phyloP scores from a whole-genome alignment of 2,888 invertebrate species.

The Ernsta delagoae region DNA sequence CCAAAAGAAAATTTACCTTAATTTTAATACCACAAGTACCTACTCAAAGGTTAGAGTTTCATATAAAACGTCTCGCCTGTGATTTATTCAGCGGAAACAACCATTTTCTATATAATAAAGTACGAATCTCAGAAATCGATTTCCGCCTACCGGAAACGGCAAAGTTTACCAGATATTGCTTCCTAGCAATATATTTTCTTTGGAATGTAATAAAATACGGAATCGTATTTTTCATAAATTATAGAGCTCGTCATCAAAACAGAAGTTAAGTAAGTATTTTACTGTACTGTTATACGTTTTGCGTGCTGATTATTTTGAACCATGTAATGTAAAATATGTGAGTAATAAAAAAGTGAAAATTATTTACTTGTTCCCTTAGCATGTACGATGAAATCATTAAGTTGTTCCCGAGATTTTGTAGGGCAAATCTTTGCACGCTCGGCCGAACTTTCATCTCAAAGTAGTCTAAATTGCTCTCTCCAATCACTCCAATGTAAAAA shows the following conservation, averaged over 20 bases:
- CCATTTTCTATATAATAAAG: constrained; percentile 47
- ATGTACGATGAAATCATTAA: neutral
- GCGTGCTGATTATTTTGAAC: too few relatives aligned
- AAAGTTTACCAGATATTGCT: constrained; percentile 39
- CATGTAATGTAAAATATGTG: too few relatives aligned
- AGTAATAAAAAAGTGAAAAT: too few relatives aligned
- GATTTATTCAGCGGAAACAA: constrained; percentile 34
- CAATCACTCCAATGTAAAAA: too few relatives aligned
- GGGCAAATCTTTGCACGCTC: neutral
- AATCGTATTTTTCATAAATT: neutral
- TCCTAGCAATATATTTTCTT: constrained; percentile 24
- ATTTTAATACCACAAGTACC: constrained; percentile 5
- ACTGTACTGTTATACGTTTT: too few relatives aligned
- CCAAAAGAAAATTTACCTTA: constrained; percentile 19
- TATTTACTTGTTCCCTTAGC: too few relatives aligned
- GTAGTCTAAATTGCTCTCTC: neutral
- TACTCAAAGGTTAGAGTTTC: constrained; percentile 15
- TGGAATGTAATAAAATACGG: constrained; percentile 8
- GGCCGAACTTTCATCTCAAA: neutral
- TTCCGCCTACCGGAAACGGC: constrained; percentile 42
- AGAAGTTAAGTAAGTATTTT: neutral
- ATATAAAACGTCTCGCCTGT: constrained; percentile 21
- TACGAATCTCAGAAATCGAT: constrained; percentile 46
- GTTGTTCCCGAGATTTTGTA: neutral
- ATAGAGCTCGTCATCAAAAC: neutral